A percentile compares a stretch with the other conserved stretches of the same genome.
phyloP scores from a whole-genome alignment of 2,797 vertebrate genomes.

The Schizopygopsis malacanthus region DNA sequence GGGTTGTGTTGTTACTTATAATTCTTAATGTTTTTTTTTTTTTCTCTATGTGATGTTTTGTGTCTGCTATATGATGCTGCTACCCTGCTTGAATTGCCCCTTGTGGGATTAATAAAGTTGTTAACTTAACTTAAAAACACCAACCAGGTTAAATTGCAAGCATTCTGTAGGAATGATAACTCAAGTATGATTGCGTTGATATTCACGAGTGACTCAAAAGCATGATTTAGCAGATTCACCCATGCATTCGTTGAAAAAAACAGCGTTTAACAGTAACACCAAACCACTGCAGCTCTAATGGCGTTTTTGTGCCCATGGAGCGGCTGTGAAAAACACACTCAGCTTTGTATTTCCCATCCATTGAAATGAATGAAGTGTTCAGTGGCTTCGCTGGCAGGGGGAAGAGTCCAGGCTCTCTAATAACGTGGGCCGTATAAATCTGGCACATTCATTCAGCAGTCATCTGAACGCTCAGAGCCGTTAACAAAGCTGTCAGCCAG shows the following conservation, averaged over 20 bases:
- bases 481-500: constrained; percentile 64
- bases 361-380: constrained; percentile 15
- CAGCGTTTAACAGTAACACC: neutral
- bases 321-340: constrained; percentile 33
- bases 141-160: neutral
- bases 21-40: too few species aligned
- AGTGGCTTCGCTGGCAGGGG: constrained; percentile 41
- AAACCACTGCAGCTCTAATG: neutral
- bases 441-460: constrained; percentile 60
- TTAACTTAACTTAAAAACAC: neutral
- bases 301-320: neutral
- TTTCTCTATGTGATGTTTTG: too few species aligned
- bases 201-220: too few species aligned
- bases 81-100: too few species aligned
- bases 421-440: constrained; percentile 41
- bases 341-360: constrained; percentile 45
- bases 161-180: neutral
- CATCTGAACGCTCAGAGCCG: constrained; percentile 62
- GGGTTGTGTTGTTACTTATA: too few species aligned
- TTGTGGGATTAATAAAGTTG: too few species aligned
- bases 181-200: neutral
- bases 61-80: too few species aligned
- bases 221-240: neutral
- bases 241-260: neutral
- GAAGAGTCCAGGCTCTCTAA: constrained; percentile 63